Conservation (phyloP, 2,888 invertebrate genomes). For the Troides oblongomaculatus region DNA sequence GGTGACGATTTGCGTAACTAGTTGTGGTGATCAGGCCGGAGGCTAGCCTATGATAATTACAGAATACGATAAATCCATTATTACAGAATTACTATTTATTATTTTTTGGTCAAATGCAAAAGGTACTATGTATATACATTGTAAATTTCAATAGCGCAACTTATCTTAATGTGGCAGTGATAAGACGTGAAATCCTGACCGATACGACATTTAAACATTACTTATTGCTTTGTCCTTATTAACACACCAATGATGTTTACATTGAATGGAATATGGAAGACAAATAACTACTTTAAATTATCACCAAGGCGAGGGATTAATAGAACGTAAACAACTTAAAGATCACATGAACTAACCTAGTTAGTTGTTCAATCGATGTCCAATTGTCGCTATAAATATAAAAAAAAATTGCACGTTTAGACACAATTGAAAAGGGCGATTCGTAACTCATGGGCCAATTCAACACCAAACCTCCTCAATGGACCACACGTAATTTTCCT, state of each 20-base stretch:
- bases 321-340: neutral
- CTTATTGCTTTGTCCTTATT: neutral
- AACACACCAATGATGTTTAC: slow-evolving; percentile 9
- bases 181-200: slow-evolving; percentile 25
- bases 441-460: slow-evolving; percentile 5
- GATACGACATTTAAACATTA: slow-evolving; percentile 13
- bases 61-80: too few relatives aligned
- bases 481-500: neutral
- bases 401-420: slow-evolving; percentile 15
- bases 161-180: slow-evolving; percentile 31
- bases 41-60: too few relatives aligned
- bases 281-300: slow-evolving; percentile 10
- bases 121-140: slow-evolving; percentile 3
- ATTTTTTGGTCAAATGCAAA: neutral
- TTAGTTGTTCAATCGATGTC: slow-evolving; percentile 5
- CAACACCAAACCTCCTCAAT: slow-evolving; percentile 8
- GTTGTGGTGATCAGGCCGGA: too few relatives aligned
- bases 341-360: neutral
- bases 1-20: too few relatives aligned
- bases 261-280: slow-evolving; percentile 27
- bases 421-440: slow-evolving; percentile 7
- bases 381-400: slow-evolving; percentile 3
- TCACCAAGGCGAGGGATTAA: neutral
- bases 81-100: too few relatives aligned
- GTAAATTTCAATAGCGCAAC: slow-evolving; percentile 4